Base-by-base conservation (phyloP, 2,888 invertebrate genomes). In the Parascotia fuliginaria region DNA sequence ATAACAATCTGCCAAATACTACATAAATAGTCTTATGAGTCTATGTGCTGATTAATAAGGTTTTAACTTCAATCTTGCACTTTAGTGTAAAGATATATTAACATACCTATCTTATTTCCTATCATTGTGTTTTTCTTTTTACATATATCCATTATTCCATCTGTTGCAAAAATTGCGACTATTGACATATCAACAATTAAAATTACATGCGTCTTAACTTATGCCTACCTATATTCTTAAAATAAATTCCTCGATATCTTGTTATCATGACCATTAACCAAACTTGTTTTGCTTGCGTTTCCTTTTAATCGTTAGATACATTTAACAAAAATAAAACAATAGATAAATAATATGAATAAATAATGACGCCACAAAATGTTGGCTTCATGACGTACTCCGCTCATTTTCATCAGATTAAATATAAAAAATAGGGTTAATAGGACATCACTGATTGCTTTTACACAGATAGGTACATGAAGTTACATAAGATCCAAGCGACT, bases 381-480 rank as follows among this genome's bases (percentile, higher is more conserved):
- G 28, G 37, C 40, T 36, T 40, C 19, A 49, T 70, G 55, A 64
- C 61, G 70, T 56, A 64, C 41, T 36, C 16, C 2, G 9, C 42
- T 53, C 46, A 27, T 46, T 43, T 13, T 11, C 33, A 34, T 19
- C 34, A 15, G 41, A 45, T 40, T 33, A 51, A 24, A 29, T 49
- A 55, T 53, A 49, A 46, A 12, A 42, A 43, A 54, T 34, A 22
- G 28, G 64, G 62, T 68, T 33, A 68, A 55, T 55, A 60, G 52
- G 55, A 45, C 53, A 65, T 59, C 55, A 16, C 45, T 45, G 33
- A 50, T 61, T 44, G 46, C 29, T 43, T 44, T 29, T 38, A 41
- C 37, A 27, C 19, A 29, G 13, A 31, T 44, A 5, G 19, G 19
- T n/a, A n/a, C n/a, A 19, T 19, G 5, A 3, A 19, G 19, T 19